Conservation (phyloP, 2,888 invertebrate genomes). For the Euplagia quadripunctaria region DNA sequence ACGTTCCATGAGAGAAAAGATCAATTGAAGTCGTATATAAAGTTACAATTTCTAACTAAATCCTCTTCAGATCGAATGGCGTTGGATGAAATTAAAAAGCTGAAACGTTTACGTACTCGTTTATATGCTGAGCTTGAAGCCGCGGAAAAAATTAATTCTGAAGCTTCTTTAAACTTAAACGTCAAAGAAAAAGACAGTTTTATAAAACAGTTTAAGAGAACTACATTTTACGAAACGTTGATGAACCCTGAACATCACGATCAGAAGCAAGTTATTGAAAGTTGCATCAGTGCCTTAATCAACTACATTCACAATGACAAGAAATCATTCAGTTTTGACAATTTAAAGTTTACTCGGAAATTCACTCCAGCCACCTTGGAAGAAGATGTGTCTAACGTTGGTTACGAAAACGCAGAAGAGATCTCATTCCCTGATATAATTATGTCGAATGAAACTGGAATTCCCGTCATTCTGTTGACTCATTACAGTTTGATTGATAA, state of each 20-base stretch:
- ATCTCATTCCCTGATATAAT: conserved; percentile 66
- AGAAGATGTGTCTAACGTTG: conserved; percentile 52
- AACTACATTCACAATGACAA: too few species aligned
- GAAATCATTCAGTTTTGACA: too few species aligned
- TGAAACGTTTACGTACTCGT: conserved; percentile 52
- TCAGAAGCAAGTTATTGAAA: too few species aligned
- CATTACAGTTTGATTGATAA: conserved; percentile 58
- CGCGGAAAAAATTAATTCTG: conserved; percentile 11
- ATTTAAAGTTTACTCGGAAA: too few species aligned
- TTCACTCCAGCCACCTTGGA: conserved; percentile 42
- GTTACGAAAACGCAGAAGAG: conserved; percentile 58
- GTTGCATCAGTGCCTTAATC: too few species aligned
- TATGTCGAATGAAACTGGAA: conserved; percentile 61
- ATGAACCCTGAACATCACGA: too few species aligned
- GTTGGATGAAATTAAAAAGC: conserved; percentile 56
- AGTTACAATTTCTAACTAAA: conserved; percentile 55
- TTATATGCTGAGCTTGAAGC: conserved; percentile 45
- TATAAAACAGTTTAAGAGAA: too few species aligned
- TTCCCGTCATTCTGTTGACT: conserved; percentile 61
- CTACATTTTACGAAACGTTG: too few species aligned
- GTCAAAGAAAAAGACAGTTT: too few species aligned
- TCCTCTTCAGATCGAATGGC: conserved; percentile 34
- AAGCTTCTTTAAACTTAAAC: too few species aligned
- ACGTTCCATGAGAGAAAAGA: conserved; percentile 58
- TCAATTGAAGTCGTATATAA: conserved; percentile 59